Evolutionary conservation across 2,888 invertebrate species (phyloP), one percentile per base, ranked within the genome.

Genomic region (Baccha elongata): DNA sequence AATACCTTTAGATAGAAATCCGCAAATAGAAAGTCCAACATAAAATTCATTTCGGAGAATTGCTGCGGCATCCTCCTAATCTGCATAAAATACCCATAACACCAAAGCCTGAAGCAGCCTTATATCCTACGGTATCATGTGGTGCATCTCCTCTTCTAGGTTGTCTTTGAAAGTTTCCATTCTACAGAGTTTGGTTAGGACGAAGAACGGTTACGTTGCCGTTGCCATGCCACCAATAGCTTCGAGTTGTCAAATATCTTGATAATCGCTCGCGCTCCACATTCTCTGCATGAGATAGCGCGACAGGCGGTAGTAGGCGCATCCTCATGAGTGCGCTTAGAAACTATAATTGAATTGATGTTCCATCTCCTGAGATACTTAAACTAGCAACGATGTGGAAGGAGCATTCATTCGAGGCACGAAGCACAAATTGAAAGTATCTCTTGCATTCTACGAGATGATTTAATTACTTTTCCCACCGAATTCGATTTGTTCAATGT

Each of bases 41-140:
- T 64, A 23, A 48, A 73, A 52, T 74, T 62, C 52, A 60, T 68
- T 62, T 35, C 48, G 50, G 15, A 11, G 64, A 74, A 60, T 60
- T 60, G 60, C 44, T 5, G 32, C 60, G 55, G 68, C 42, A 81
- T 52, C 76, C 69, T 81, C 75, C 69, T 81, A 71, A 81, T 81
- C 81, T 81, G 75, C 81, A 81, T 81, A 81, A 81, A 81, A 76
- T 67, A 32, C 81, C 46, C 75, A 71, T 81, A 76, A 69, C 46
- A 60, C 52, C 58, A 65, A 65, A 42, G 81, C 76, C 76, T 60
- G 60, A 35, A 68, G 72, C 75, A 65, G 48, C 26, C 71, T 81
- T 65, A 52, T 23, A 32, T 60, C 15, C 48, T 5, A 10, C 19
- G 23, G 35, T 71, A 81, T 71, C 76, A 60, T 58, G 64, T 67